Conservation (phyloP, 2,113 vertebrate species). For the Sula dactylatra region DNA sequence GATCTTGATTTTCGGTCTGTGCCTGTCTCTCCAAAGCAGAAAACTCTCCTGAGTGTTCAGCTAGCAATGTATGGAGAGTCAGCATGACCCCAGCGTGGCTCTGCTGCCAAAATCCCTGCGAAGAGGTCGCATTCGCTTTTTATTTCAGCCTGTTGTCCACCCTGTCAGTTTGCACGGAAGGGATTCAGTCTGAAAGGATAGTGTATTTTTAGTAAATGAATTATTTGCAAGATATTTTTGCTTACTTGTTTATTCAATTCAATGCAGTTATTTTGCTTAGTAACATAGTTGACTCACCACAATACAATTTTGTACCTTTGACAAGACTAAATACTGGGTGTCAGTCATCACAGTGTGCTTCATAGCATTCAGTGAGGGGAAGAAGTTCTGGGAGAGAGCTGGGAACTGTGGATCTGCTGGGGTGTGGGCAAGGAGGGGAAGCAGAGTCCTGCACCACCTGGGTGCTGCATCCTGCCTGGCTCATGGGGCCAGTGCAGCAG, state of each 20-base stretch:
- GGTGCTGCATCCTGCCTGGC: neutral
- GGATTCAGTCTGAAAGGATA: neutral
- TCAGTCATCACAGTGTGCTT: neutral
- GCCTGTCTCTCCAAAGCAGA: neutral
- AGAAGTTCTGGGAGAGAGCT: neutral
- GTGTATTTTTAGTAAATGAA: neutral
- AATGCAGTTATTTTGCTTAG: neutral
- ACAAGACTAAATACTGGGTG: neutral
- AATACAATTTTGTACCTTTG: neutral
- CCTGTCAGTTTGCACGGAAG: neutral
- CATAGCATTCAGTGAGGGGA: neutral
- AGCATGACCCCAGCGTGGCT: neutral
- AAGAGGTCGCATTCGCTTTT: neutral
- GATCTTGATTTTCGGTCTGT: neutral
- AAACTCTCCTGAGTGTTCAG: neutral
- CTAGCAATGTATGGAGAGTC: accelerated
- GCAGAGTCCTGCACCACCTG: too few species aligned
- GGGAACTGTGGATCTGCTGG: neutral
- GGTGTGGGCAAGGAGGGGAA: neutral
- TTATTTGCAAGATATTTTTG: neutral
- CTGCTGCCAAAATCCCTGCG: neutral
- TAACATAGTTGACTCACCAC: neutral
- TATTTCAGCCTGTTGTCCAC: neutral
- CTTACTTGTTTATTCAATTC: neutral
- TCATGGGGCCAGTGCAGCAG: accelerated